Evolutionary conservation across 2,888 invertebrate species (phyloP), one percentile per base, ranked within the genome.

Genomic region (Megalurothrips usitatus): DNA sequence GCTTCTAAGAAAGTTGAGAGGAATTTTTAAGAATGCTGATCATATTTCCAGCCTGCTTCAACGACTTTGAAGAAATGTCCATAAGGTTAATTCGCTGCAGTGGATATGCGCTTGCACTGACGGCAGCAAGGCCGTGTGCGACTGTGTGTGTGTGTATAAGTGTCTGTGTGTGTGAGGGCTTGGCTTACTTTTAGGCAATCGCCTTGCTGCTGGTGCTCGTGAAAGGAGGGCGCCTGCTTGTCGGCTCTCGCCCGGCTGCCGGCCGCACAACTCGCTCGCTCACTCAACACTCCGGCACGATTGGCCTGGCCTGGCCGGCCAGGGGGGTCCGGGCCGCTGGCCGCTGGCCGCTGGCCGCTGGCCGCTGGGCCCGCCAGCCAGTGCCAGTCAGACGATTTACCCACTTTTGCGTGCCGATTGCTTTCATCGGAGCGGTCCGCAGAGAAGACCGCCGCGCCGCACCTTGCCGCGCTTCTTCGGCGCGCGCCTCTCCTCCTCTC

Each of bases 101-200:
- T n/a, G n/a, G n/a, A n/a, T n/a, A n/a, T n/a, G n/a, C n/a, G 34
- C 34, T 43, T 43, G 34, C 34, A 6, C 2, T 43, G 34, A 6
- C 6, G 34, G 6, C 6, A 6, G 58, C 58, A 58, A 58, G 58
- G 58, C 58, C 14, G 58, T 43, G 34, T n/a, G n/a, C n/a, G n/a
- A n/a, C n/a, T n/a, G n/a, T n/a, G n/a, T n/a, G n/a, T n/a, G n/a
- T n/a, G n/a, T n/a, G n/a, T n/a, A n/a, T n/a, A n/a, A n/a, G n/a
- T 11, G 49, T 52, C 52, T 17, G 52, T 23, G 68, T 26, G 23
- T 75, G 68, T 75, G 26, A 26, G 68, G 11, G 68, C 26, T 75
- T 75, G 68, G 68, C 68, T 75, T 75, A 75, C 68, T 75, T 75
- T 75, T 75, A 75, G 68, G 68, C 68, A 75, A 75, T 26, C 68